Base-by-base conservation (phyloP, 2,113 vertebrate genomes). In the Gallinago jamesoni region DNA sequence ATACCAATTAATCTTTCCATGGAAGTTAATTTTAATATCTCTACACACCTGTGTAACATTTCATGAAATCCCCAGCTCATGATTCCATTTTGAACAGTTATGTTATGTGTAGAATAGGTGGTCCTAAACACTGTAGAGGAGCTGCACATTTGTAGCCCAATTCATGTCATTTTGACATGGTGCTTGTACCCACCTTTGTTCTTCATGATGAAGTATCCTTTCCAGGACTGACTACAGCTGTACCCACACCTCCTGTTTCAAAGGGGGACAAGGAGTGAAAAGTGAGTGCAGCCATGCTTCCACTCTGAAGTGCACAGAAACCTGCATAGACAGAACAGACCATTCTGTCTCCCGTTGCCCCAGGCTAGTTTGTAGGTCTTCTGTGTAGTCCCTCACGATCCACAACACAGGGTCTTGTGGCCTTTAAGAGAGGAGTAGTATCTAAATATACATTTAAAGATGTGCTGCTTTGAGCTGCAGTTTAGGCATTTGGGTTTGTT, bases 361-460 rank as follows among this genome's bases (percentile, higher is more conserved):
- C 6, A 35, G 37, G 14, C 24, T 84, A 52, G 20, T 37, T 35
- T 50, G 8, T n/a, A 28, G 7, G 25, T 60, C 22, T 82, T 59
- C 24, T 66, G 2, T 48, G 1, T n/a, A 47, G 25, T 64, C 23
- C 7, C 14, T 45, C 0, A 0, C 76, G 47, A 25, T 57, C 5
- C 6, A 72, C 20, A 25, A 1, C 21, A 5, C 6, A 5, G 9
- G 0, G 5, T 66, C 31, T 50, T 56, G 23, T 31, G 31, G 14
- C 4, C 0, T 83, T 53, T 33, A 56, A 60, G 57, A 60, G 45
- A 86, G 6, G 76, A 23, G 12, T 60, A 64, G 2, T 15, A n/a
- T 27, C 27, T 73, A 60, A 18, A 41, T 31, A 41, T 18, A 60
- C 10, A 10, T 28, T n/a, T 80, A 39, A 68, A 14, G 25, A 18